phyloP scores from a whole-genome alignment of 1,140 invertebrate species.

The Protaetia brevitarsis region DNA sequence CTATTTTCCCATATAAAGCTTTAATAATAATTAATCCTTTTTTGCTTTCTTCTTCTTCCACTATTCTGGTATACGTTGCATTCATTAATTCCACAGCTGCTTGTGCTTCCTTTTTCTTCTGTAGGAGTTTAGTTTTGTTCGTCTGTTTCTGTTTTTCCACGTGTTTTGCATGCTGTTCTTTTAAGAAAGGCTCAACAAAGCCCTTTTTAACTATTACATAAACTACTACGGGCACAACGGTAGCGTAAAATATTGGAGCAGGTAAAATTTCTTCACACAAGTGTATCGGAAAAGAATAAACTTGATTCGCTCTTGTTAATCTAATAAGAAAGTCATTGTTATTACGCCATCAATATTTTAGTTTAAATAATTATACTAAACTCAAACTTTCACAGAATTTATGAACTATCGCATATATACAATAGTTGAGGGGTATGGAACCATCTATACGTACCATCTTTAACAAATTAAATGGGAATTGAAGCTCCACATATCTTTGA shows the following conservation, averaged over 20 bases:
- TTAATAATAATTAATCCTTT: constrained; percentile 82
- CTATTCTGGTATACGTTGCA: constrained; percentile 73
- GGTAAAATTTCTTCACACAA: constrained; percentile 87
- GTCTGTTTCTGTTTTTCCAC: constrained; percentile 70
- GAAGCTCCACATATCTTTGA: too few species aligned
- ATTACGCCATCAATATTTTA: too few species aligned
- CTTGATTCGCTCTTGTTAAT: constrained; percentile 81
- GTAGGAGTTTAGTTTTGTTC: constrained; percentile 70
- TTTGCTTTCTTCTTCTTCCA: constrained; percentile 71
- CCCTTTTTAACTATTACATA: constrained; percentile 81
- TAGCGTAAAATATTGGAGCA: constrained; percentile 89
- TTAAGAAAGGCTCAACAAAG: constrained; percentile 81
- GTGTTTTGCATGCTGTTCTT: constrained; percentile 71
- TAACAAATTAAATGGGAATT: too few species aligned
- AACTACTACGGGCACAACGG: constrained; percentile 76
- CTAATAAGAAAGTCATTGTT: too few species aligned
- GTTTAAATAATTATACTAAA: too few species aligned
- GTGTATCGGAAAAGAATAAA: constrained; percentile 85
- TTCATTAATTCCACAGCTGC: constrained; percentile 86
- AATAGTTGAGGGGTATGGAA: too few species aligned
- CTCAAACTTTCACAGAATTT: too few species aligned
- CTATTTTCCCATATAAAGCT: constrained; percentile 74
- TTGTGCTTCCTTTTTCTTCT: constrained; percentile 78
- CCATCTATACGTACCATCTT: too few species aligned
- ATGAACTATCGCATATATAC: too few species aligned